These are phyloP conservation scores for Chalcosyrphus nemorum DNA, from an alignment of 2,888 invertebrate species.

Conservation along the genomic window DNA sequence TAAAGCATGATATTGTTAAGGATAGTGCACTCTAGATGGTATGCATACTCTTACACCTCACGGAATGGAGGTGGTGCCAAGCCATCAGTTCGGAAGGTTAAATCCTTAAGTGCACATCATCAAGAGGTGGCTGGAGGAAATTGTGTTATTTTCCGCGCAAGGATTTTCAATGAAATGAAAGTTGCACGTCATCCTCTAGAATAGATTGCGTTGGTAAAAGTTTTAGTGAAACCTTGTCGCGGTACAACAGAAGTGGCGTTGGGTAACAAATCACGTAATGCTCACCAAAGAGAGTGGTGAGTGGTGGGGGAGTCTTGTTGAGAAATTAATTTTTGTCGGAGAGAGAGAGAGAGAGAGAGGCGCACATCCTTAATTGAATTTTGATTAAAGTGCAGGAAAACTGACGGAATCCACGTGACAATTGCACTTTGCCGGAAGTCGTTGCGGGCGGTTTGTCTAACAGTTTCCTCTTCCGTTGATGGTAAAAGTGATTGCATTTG, in stretches of 20 bases:
- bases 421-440: not conserved
- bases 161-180: conserved; percentile 1
- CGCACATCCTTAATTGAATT: conserved; percentile 13
- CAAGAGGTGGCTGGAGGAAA: not conserved
- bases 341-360: too few species aligned
- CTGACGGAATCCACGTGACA: not conserved
- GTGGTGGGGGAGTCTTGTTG: conserved; percentile 1
- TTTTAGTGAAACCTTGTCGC: not conserved
- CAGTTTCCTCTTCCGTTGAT: not conserved
- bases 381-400: conserved; percentile 18
- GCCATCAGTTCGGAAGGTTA: not conserved
- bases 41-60: conserved; percentile 13
- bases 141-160: not conserved
- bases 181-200: not conserved
- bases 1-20: conserved; percentile 13
- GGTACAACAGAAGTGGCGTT: not conserved
- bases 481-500: not conserved
- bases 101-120: conserved; percentile 29
- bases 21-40: conserved; percentile 36
- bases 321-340: conserved; percentile 14
- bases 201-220: not conserved
- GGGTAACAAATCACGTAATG: conserved; percentile 35
- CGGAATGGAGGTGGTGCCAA: not conserved
- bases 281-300: too few species aligned
- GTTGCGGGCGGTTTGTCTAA: not conserved